Base-by-base conservation (phyloP, 2,888 invertebrate genomes). In the Zootermopsis nevadensis region DNA sequence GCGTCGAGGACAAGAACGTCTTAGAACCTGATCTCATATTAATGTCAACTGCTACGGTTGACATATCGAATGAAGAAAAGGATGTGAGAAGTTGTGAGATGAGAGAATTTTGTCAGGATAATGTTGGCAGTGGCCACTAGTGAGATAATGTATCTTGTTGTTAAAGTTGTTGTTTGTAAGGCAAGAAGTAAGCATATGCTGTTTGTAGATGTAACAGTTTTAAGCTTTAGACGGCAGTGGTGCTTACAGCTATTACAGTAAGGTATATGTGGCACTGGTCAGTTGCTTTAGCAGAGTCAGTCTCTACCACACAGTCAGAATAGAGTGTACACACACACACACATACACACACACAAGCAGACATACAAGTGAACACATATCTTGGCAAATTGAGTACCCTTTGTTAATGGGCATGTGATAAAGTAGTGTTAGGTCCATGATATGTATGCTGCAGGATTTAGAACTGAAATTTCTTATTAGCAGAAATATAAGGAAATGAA, bases 91-190 rank as follows among this genome's bases (percentile, higher is more conserved):
- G 72, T 69, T 72, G 72, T 81, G 72, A 72, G 81, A 53, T 48
- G n/a, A 55, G 33, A 22, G 77, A 77, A 33, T 27, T 48, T 77
- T 77, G 77, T 55, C 31, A 24, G 77, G 77, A 77, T 77, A 31
- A 42, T 42, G 76, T 76, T 38, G 76, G 35, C 27, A 77, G 55
- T 77, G 77, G 55, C 19, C 83, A 76, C 80, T 81, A 55, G 55
- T 79, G 48, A 67, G 69, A 80, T 31, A 77, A 55, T 55, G 33
- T 66, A 60, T 24, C 48, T 27, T 79, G 74, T 83, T 83, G 83
- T 83, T 83, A 83, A 83, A 83, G 84, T 84, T 84, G 79, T 79
- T 82, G 72, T 60, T 77, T 82, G 82, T 82, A 60, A 82, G 77
- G 82, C 66, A 72, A 84, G 60, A 60, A 82, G 82, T 79, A 79